A percentile compares a stretch with the other conserved stretches of the same genome.
Conservation (phyloP, 2,113 vertebrate species). For the Sakesphorus luctuosus region DNA sequence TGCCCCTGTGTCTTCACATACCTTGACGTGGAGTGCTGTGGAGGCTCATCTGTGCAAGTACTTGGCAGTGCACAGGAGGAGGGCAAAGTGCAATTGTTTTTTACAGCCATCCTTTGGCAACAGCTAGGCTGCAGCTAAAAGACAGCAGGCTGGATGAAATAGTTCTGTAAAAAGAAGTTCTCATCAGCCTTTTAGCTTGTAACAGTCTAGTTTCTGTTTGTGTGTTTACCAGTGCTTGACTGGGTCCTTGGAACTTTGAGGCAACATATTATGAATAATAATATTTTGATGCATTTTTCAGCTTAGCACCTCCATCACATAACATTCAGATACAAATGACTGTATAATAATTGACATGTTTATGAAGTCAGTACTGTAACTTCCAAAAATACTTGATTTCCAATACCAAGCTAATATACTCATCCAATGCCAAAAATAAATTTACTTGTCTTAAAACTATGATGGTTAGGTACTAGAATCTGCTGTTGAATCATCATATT, state of each 20-base stretch:
- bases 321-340: not conserved
- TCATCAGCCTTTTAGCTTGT: not conserved
- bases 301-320: not conserved
- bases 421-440: not conserved
- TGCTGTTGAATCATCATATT: not conserved
- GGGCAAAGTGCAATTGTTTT: not conserved
- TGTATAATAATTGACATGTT: not conserved
- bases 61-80: not conserved
- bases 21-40: accelerated
- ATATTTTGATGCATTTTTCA: not conserved
- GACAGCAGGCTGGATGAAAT: not conserved
- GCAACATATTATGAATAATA: not conserved
- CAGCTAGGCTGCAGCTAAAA: not conserved
- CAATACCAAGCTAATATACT: not conserved
- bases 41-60: not conserved
- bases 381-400: not conserved
- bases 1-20: not conserved
- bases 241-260: not conserved
- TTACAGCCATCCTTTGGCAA: not conserved
- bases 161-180: not conserved
- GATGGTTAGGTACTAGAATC: not conserved
- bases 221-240: not conserved
- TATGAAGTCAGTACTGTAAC: not conserved
- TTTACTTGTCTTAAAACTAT: not conserved
- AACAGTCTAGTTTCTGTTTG: not conserved